Evolutionary conservation across 2,113 vertebrate genomes (phyloP).

Genomic region (Promerops cafer): DNA sequence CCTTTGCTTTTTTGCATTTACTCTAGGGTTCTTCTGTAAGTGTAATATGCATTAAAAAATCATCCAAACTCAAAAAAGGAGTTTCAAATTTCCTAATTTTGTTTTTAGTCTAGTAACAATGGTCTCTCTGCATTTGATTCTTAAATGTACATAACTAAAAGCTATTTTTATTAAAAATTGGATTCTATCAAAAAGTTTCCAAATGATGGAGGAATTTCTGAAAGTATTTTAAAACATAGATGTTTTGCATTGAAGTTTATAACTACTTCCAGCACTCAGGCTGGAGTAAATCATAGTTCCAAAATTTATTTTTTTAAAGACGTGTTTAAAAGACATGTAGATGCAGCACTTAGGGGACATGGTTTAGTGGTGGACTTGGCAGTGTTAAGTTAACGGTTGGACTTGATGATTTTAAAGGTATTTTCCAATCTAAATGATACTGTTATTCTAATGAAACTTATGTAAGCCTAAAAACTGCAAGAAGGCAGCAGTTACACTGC

Average conservation of each 20-base stretch:
- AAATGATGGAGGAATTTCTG: not conserved
- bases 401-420: not conserved
- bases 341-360: not conserved
- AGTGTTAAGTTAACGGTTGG: not conserved
- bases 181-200: not conserved
- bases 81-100: not conserved
- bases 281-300: not conserved
- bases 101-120: not conserved
- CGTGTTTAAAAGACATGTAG: not conserved
- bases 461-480: not conserved
- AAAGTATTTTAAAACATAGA: not conserved
- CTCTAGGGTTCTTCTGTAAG: not conserved
- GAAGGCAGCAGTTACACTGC: not conserved
- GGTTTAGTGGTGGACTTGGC: not conserved
- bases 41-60: not conserved
- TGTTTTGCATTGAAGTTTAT: not conserved
- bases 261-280: not conserved
- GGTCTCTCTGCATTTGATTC: not conserved
- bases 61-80: not conserved
- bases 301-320: not conserved
- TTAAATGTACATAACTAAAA: not conserved
- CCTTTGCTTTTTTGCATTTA: not conserved
- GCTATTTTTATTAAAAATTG: not conserved
- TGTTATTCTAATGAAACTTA: not conserved
- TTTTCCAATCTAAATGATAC: not conserved